Evolutionary conservation across 1,140 invertebrate species (phyloP), one percentile per base, ranked within the genome.

Genomic region (Drosophila virilis): DNA sequence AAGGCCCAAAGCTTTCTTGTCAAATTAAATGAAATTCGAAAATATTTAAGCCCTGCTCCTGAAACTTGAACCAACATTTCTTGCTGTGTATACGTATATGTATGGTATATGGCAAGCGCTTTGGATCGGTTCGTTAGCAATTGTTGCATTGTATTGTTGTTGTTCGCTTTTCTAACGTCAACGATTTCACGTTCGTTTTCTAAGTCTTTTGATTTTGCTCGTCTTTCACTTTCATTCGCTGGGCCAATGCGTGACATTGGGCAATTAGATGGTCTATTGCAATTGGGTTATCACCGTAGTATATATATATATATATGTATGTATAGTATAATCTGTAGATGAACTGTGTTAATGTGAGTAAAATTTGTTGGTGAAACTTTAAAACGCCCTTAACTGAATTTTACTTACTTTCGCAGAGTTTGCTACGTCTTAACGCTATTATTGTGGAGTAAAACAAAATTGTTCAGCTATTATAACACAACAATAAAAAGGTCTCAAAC

Each of bases 131-230:
- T 62, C 69, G 78, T 79, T 74, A 77, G 69, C 69, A 60, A 71
- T 74, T 74, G 81, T 74, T 69, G 38, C 62, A 68, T 77, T 77
- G 52, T 60, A 46, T 37, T 35, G 48, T 50, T 32, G 32, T 52
- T 15, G 2, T 52, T 52, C 6, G 50, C 32, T 17, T 61, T 52
- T 59, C 55, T 50, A 55, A 37, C 64, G 43, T 58, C 57, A 46
- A 59, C 52, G 54, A 66, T 76, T 79, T 85, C 81, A 65, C 82
- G 82, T 85, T 85, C 78, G 67, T 86, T 85, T 75, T 64, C 78
- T 67, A 77, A 85, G 82, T 85, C 75, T 81, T 85, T 86, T 68
- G 70, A 80, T 78, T 78, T 75, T 71, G 64, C 42, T 46, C 40
- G 38, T 60, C 60, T 58, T 77, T 73, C 57, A 80, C 81, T 84